These are phyloP conservation scores for Eubasilissa regina DNA, from an alignment of 1,140 invertebrate genomes.

Conservation along the genomic window DNA sequence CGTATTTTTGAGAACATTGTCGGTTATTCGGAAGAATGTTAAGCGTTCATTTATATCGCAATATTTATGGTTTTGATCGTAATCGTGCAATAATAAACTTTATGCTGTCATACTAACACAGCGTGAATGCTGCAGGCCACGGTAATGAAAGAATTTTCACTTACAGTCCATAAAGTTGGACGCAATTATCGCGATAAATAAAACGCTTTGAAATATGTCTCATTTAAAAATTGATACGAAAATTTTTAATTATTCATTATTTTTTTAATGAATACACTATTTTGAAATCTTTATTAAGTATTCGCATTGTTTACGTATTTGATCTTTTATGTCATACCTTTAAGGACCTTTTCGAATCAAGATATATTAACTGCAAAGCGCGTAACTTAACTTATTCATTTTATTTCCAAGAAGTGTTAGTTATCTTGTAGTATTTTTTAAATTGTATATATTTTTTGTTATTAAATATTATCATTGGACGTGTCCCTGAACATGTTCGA, in stretches of 20 bases:
- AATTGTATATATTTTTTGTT: slow-evolving; percentile 8
- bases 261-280: not conserved
- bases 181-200: not conserved
- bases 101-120: slow-evolving; percentile 17
- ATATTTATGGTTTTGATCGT: slow-evolving; percentile 39
- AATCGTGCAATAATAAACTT: slow-evolving; percentile 37
- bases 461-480: not conserved
- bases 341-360: not conserved
- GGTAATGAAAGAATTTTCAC: slow-evolving; percentile 31
- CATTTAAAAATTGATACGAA: not conserved
- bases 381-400: not conserved
- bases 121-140: slow-evolving; percentile 18
- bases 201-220: not conserved
- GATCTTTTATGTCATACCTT: no score
- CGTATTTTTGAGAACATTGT: slow-evolving; percentile 23
- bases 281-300: not conserved
- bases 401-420: slow-evolving; percentile 10
- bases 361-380: slow-evolving; percentile 1
- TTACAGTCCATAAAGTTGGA: not conserved
- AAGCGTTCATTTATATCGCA: slow-evolving; percentile 20
- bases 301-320: not conserved
- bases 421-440: not conserved
- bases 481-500: not conserved
- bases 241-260: not conserved
- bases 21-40: slow-evolving; percentile 37